These are phyloP conservation scores for Cepaea nemoralis DNA, from an alignment of 1,140 invertebrate species.

Conservation along the genomic window DNA sequence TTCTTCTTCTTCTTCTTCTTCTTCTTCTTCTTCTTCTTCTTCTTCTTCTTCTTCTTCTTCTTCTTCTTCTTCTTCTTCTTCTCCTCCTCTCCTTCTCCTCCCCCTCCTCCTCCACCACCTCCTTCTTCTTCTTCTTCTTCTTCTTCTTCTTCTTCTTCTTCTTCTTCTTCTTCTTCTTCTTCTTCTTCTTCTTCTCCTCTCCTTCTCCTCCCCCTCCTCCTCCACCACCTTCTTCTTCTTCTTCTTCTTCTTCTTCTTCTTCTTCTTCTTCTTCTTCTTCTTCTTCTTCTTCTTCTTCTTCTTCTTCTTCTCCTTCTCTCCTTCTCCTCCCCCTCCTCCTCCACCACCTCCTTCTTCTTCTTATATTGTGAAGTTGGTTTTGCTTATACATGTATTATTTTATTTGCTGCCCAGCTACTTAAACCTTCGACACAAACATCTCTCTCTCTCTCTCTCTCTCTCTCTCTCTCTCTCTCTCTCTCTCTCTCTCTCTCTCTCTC, in stretches of 20 bases:
- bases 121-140: not conserved
- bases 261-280: not conserved
- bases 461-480: not conserved
- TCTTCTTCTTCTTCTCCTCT: not conserved
- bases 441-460: not conserved
- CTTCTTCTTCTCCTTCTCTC: not conserved
- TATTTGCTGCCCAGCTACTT: too few species aligned
- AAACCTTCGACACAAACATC: too few species aligned
- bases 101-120: not conserved
- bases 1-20: not conserved
- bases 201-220: not conserved
- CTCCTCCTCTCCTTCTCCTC: not conserved
- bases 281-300: not conserved
- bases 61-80: not conserved
- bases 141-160: not conserved
- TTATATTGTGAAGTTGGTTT: not conserved
- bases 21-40: not conserved
- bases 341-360: constrained; percentile 1
- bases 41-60: not conserved
- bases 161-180: not conserved
- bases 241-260: not conserved
- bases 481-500: constrained; percentile 19
- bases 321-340: not conserved
- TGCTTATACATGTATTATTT: too few species aligned
- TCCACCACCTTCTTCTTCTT: not conserved